These are phyloP conservation scores for Ramphastos sulfuratus DNA, from an alignment of 2,113 vertebrate genomes.

Conservation along the genomic window DNA sequence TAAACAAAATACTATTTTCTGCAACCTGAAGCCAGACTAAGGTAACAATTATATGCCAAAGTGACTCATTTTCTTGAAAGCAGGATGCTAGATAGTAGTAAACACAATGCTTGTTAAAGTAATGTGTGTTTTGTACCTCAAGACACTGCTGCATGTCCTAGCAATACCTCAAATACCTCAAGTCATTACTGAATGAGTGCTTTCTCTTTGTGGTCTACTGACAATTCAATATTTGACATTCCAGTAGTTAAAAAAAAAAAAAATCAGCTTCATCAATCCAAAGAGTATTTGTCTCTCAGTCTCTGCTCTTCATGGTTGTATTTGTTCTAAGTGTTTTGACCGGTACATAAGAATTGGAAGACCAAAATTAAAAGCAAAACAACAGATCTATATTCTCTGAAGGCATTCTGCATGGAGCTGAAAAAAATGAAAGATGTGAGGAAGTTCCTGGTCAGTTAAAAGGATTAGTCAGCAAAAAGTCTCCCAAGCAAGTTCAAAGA, in stretches of 20 bases:
- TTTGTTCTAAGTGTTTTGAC: not conserved
- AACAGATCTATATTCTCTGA: conserved; percentile 46
- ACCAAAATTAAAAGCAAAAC: not conserved
- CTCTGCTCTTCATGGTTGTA: not conserved
- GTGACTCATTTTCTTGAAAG: not conserved
- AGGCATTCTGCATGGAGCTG: conserved; percentile 24
- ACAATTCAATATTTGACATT: not conserved
- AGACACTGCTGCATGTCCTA: not conserved
- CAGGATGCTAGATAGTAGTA: not conserved
- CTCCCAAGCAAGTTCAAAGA: too few species aligned
- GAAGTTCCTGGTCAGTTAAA: conserved; percentile 31
- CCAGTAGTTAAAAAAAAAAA: not conserved
- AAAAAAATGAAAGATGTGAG: conserved; percentile 14
- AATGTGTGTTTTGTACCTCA: not conserved
- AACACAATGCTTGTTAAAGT: not conserved
- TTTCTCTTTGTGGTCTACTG: not conserved
- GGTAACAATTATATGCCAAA: not conserved
- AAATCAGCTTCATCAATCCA: not conserved
- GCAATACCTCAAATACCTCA: not conserved
- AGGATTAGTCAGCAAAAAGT: not conserved
- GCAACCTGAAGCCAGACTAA: not conserved
- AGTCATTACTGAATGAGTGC: not conserved
- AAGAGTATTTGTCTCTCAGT: not conserved
- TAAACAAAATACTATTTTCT: not conserved
- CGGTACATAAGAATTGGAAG: not conserved